Conservation (phyloP, 2,113 vertebrate genomes). For the Leucopsar rothschildi region DNA sequence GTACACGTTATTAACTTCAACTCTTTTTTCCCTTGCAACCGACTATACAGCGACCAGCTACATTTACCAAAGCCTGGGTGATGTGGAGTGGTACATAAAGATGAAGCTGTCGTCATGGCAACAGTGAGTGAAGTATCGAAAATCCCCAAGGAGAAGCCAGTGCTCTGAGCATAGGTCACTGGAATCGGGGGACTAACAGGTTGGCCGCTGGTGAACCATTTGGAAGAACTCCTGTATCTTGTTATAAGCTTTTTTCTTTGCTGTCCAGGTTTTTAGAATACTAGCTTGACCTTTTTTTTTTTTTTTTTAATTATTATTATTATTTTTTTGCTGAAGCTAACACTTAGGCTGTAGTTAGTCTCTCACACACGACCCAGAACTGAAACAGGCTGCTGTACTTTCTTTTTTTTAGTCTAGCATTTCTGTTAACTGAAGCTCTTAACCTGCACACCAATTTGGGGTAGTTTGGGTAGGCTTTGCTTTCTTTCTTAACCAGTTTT, state of each 20-base stretch:
- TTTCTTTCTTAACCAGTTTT: conserved; percentile 16
- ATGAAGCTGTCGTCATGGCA: conserved; percentile 99
- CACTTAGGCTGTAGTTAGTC: conserved; percentile 48
- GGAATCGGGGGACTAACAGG: conserved; percentile 99
- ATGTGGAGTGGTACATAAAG: conserved; percentile 99
- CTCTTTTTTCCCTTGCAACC: conserved; percentile 95
- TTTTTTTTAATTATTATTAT: background rate
- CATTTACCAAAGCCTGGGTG: conserved; percentile 99
- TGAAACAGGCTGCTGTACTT: conserved; percentile 36
- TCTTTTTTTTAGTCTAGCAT: conserved; percentile 20
- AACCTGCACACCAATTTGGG: background rate
- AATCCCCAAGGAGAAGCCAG: conserved; percentile 99
- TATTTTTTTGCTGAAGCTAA: conserved; percentile 28
- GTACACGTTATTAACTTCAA: conserved; percentile 95
- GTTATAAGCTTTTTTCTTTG: conserved; percentile 97
- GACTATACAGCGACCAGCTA: conserved; percentile 99
- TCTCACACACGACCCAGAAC: conserved; percentile 34
- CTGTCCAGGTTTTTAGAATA: conserved; percentile 85
- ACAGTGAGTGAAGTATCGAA: conserved; percentile 99
- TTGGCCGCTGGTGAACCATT: conserved; percentile 97
- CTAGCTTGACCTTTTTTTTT: conserved; percentile 29
- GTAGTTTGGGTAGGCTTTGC: conserved; percentile 23
- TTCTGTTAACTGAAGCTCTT: conserved; percentile 51
- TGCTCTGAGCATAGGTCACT: conserved; percentile 99
- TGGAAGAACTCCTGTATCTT: conserved; percentile 99